Percentiles rank a stretch among this genome's conserved stretches.
phyloP scores from a whole-genome alignment of 1,140 invertebrate species.

The Pseudomyrmex cubaensis region DNA sequence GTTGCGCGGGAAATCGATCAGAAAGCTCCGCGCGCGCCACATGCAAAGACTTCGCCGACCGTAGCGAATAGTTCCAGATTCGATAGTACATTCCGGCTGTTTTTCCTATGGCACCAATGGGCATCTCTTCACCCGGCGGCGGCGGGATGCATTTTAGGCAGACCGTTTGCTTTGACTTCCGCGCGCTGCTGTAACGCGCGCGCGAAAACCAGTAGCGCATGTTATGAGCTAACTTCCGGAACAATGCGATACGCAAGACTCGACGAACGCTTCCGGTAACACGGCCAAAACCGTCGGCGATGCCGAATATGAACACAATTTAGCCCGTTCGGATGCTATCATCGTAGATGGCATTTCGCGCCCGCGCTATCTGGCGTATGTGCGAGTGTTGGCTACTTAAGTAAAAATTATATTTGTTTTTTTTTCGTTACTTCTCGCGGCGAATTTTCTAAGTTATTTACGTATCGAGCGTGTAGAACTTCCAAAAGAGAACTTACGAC shows the following conservation, averaged over 20 bases:
- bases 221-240: constrained; percentile 54
- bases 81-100: constrained; percentile 32
- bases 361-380: neutral
- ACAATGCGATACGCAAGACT: constrained; percentile 46
- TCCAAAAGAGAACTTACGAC: neutral
- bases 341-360: neutral
- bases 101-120: neutral
- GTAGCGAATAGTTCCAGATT: constrained; percentile 57
- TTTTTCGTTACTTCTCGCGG: neutral
- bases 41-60: constrained; percentile 33
- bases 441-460: neutral
- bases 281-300: constrained; percentile 15
- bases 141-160: constrained; percentile 40
- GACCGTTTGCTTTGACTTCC: constrained; percentile 51
- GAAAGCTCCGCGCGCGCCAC: constrained; percentile 20
- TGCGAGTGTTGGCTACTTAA: neutral
- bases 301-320: constrained; percentile 40
- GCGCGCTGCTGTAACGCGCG: neutral
- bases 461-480: constrained; percentile 12
- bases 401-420: too few species aligned
- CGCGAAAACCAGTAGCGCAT: constrained; percentile 14
- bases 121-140: neutral
- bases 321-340: constrained; percentile 3
- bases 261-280: constrained; percentile 40
- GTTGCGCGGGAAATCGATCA: constrained; percentile 55